Evolutionary conservation across 2,888 invertebrate genomes (phyloP), one percentile per base, ranked within the genome.

Genomic region (Hartigia nigra): DNA sequence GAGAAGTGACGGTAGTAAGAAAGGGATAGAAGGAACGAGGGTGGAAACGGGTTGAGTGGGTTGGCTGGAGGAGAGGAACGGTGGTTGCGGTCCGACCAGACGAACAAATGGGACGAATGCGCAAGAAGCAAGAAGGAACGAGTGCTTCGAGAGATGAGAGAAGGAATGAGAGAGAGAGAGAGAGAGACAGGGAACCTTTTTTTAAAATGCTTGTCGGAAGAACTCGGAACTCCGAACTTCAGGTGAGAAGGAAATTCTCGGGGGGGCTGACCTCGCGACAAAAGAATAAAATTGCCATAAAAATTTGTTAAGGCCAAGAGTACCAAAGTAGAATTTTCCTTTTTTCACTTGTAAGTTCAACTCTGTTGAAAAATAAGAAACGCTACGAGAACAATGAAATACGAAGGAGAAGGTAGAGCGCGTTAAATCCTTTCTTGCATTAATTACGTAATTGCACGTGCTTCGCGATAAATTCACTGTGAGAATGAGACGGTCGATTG

Each of bases 271-370:
- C 77, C 70, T 77, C 39, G 70, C 75, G 74, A 70, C 80, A 83
- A 83, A 77, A 77, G 81, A 83, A 83, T 84, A 82, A 84, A 82
- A 84, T 84, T 82, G 77, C 76, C 75, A 80, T 80, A 81, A 84
- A 84, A 81, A 80, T 83, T 79, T 77, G 79, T 80, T 82, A 80
- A 78, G 76, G 79, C n/a, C 77, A 70, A 14, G n/a, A n/a, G 31
- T 35, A 32, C 14, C 36, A 1, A 34, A 36, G 75, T 37, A 69
- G 12, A 23, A 31, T 36, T 36, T 36, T 70, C n/a, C n/a, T 39
- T 74, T 74, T 74, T 74, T 74, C 39, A 32, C 36, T 75, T 14
- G 55, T 0, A 55, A 9, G 2, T 55, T 55, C 55, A 55, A 55
- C 23, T 23, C 55, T 55, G 5, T 23, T 55, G 23, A 23, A 55